Evolutionary conservation across 2,888 invertebrate genomes (phyloP).

Genomic region (Lasioglossum calceatum): DNA sequence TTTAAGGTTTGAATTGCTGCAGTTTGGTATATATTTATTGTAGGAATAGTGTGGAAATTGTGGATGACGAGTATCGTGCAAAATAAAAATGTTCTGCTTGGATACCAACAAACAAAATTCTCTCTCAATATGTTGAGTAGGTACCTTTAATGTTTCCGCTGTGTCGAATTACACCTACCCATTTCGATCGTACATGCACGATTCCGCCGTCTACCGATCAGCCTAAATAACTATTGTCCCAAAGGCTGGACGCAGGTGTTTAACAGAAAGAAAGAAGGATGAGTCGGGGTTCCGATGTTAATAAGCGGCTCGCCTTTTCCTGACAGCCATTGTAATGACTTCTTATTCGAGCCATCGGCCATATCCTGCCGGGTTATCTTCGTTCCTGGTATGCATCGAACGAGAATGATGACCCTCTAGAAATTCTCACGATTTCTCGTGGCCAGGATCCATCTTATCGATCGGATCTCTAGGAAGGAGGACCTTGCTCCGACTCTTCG

Average conservation of each 20-base stretch:
- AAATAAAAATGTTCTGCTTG: neutral
- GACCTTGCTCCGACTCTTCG: constrained; percentile 45
- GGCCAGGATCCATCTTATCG: constrained; percentile 66
- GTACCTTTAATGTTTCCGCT: neutral
- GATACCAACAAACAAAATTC: neutral
- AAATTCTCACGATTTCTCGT: constrained; percentile 71
- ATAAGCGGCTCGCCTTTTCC: constrained; percentile 39
- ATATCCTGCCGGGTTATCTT: constrained; percentile 37
- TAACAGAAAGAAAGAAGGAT: constrained; percentile 21
- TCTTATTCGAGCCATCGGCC: constrained; percentile 32
- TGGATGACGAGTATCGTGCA: neutral
- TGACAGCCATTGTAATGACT: constrained; percentile 45
- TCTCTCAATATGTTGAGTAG: neutral
- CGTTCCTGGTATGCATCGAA: constrained; percentile 35
- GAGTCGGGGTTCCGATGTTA: constrained; percentile 20
- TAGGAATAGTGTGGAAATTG: neutral
- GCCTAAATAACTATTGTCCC: neutral
- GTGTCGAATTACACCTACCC: neutral
- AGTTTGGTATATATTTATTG: neutral
- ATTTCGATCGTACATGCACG: neutral
- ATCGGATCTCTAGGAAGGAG: constrained; percentile 24
- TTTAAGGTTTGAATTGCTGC: too few species aligned
- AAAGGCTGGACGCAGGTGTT: constrained; percentile 17
- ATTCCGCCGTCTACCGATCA: neutral
- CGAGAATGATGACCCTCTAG: constrained; percentile 30